Base-by-base conservation (phyloP, 2,797 vertebrate species). In the Huso huso region DNA sequence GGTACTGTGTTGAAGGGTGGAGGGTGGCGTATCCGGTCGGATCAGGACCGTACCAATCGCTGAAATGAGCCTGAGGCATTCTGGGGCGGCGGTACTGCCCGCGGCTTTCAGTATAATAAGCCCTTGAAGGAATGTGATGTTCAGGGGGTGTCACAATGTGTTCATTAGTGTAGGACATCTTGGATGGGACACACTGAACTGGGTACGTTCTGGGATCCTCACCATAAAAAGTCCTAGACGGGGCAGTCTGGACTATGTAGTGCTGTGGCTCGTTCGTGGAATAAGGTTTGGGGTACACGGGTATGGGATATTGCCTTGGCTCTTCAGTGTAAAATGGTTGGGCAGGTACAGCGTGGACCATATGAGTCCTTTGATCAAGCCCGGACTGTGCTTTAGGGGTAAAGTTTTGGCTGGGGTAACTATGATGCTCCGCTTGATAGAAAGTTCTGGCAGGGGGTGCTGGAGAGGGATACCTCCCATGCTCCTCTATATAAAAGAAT, bases 401-500 rank as follows among this genome's bases (percentile, higher is more conserved):
- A 78, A 86, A 87, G 70, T 83, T 87, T 65, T 87, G 79, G 68
- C 86, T 89, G 70, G 86, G 84, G 59, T 89, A 76, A 75, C 88
- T 91, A 62, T 84, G 88, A 3, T 84, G 83, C 76, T 90, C 88
- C 71, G 89, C 87, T 69, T 87, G 87, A 2, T 88, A 91, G 75
- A 92, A 87, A 0, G 89, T 68, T 53, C 89, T 88, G 60, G 78
- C 86, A 69, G 64, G 88, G 61, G 83, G 87, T 53, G 63, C 79
- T 2, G 89, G 88, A 50, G 87, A 77, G 1, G 90, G 81, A 76
- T 88, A 94, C 61, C 87, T 81, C 0, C 81, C 79, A 0, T 93
- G 78, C 63, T 97, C 94, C 63, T 97, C 95, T 0, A 93, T 87
- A 2, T 96, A 97, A 83, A 94, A 96, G 75, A 94, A 94, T 65